Evolutionary conservation across 2,113 vertebrate genomes (phyloP), one percentile per base, ranked within the genome.

Genomic region (Sceloporus tristichus): DNA sequence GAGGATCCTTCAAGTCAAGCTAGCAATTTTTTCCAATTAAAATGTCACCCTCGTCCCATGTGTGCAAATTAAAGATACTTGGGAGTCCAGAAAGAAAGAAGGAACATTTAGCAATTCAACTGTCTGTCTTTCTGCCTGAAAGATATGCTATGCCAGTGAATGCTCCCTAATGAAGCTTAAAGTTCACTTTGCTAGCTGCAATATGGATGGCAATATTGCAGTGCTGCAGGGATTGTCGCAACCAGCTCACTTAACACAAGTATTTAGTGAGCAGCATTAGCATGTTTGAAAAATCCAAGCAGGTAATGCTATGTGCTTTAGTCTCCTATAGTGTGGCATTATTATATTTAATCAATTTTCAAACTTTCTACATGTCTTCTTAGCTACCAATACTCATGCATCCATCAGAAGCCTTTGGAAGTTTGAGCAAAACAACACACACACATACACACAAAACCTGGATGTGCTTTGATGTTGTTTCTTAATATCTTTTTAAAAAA

Each of bases 1-100:
- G 71, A 14, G 11, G 29, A 77, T 83, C 84, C 85, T 91, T 89
- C 0, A 2, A 92, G 91, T 42, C 92, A 86, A 84, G 59, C 27
- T 80, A 85, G 91, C 88, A 85, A 86, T 95, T 93, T 86, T 92
- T 74, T 65, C 90, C 59, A 88, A 92, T 94, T 91, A 94, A 94
- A 92, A 82, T 88, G 88, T 84, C 86, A 87, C 89, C 89, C 85
- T 90, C 87, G 79, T n/a, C 56, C 70, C 79, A 40, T 78, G 59
- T 1, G 1, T 9, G 66, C 74, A 84, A 73, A 85, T 91, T 88
- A 92, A 90, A 88, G 76, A 38, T 79, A 70, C 65, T 82, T 77
- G 79, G 79, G 85, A 84, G 23, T 19, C 19, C 4, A 82, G 79
- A 0, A 0, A 79, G 73, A 73, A 70, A 11, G 25, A 29, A 7